Conservation (phyloP, 2,888 invertebrate genomes). For the Metellina segmentata region DNA sequence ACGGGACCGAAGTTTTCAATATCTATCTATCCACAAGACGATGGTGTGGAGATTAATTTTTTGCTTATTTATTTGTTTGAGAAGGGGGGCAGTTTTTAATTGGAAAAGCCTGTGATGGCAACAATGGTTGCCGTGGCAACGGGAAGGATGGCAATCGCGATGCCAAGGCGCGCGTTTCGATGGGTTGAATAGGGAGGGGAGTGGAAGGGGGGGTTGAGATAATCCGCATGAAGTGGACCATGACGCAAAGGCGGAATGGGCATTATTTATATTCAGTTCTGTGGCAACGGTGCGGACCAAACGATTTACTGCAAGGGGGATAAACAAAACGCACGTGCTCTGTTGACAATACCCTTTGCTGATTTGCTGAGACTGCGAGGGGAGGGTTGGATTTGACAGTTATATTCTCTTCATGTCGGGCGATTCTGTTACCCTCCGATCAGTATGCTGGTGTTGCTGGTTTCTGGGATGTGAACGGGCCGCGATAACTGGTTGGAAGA, state of each 20-base stretch:
- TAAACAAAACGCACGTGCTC: conserved; percentile 45
- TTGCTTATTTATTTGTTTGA: conserved; percentile 61
- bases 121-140: conserved; percentile 68
- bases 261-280: conserved; percentile 46
- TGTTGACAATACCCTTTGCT: background rate
- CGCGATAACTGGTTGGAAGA: too few species aligned
- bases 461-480: too few species aligned
- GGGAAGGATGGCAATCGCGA: conserved; percentile 25
- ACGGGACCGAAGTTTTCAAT: conserved; percentile 45
- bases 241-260: conserved; percentile 32
- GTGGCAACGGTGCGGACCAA: conserved; percentile 36
- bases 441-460: too few species aligned
- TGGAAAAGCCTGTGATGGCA: conserved; percentile 71
- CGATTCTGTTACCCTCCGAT: too few species aligned
- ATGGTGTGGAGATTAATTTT: conserved; percentile 61
- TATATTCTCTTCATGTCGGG: too few species aligned
- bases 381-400: background rate
- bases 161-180: conserved; percentile 2
- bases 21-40: conserved; percentile 35
- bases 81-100: conserved; percentile 70
- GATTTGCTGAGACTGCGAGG: background rate
- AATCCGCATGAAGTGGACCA: conserved; percentile 70
- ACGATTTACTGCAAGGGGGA: background rate
- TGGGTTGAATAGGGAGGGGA: background rate
- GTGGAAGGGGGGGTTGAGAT: conserved; percentile 26